These are phyloP conservation scores for Tringa solitaria DNA, from an alignment of 2,113 vertebrate genomes.

Conservation along the genomic window DNA sequence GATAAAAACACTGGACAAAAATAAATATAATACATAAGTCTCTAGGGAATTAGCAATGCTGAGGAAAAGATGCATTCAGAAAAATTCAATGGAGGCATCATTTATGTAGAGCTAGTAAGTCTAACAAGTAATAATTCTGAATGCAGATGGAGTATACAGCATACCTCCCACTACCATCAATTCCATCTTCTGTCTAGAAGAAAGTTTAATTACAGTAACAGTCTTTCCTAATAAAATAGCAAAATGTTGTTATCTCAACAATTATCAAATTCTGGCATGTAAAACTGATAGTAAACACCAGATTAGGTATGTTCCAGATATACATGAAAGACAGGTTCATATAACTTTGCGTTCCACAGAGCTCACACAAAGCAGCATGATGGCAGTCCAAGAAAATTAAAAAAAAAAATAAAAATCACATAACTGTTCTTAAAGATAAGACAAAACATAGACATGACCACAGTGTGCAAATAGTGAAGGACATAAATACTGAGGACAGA, in stretches of 20 bases:
- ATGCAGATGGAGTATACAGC: not conserved
- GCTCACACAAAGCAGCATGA: not conserved
- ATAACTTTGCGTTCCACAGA: not conserved
- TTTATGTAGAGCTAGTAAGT: not conserved
- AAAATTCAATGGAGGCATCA: not conserved
- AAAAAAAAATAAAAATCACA: no score
- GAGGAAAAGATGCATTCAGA: not conserved
- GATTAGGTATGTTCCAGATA: not conserved
- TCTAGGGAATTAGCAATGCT: not conserved
- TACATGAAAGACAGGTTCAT: not conserved
- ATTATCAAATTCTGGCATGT: not conserved
- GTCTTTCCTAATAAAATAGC: not conserved
- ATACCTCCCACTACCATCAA: not conserved
- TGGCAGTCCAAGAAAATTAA: not conserved
- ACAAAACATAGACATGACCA: not conserved
- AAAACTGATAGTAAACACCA: not conserved
- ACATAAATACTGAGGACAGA: not conserved
- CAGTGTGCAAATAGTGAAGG: not conserved
- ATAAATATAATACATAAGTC: not conserved
- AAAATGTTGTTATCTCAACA: not conserved
- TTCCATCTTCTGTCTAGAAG: not conserved
- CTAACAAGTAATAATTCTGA: not conserved
- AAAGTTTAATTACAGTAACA: not conserved
- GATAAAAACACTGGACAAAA: not conserved
- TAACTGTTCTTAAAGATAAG: not conserved